phyloP scores from a whole-genome alignment of 2,888 invertebrate genomes.

The Catocala sponsa region DNA sequence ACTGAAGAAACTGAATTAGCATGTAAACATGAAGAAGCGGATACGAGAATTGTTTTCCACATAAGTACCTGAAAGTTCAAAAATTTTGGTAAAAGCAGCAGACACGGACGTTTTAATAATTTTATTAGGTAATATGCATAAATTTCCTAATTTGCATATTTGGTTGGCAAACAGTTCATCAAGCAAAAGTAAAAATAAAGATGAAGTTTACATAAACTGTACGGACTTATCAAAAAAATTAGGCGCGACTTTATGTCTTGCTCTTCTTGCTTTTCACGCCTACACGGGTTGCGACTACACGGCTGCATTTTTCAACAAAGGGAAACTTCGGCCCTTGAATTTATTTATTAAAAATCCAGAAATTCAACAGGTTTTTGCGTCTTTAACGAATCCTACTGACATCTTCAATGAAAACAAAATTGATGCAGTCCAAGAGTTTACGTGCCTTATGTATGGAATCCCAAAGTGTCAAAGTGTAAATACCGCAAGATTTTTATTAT shows the following conservation, averaged over 20 bases:
- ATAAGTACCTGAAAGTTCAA: not conserved
- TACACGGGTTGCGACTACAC: constrained; percentile 15
- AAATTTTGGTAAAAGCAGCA: constrained; percentile 5
- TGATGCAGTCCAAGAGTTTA: constrained; percentile 50
- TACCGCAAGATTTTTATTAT: constrained; percentile 2
- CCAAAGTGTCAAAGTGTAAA: constrained; percentile 29
- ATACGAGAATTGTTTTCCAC: constrained; percentile 9
- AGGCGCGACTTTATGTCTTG: constrained; percentile 17
- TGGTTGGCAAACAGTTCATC: constrained; percentile 40
- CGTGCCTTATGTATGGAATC: constrained; percentile 51
- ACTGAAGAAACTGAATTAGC: constrained; percentile 9
- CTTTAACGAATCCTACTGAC: constrained; percentile 8
- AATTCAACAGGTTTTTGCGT: constrained; percentile 18
- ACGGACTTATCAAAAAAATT: constrained; percentile 16
- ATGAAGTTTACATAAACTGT: constrained; percentile 14
- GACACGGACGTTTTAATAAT: constrained; percentile 23
- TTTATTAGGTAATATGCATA: constrained; percentile 52
- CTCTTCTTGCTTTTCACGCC: constrained; percentile 15
- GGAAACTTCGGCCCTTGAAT: constrained; percentile 19
- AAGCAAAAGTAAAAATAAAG: constrained; percentile 11
- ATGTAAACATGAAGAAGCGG: constrained; percentile 13
- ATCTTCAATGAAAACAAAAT: constrained; percentile 14
- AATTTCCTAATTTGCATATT: constrained; percentile 41
- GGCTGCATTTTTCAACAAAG: constrained; percentile 13
- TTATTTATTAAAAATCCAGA: constrained; percentile 10